Base-by-base conservation (phyloP, 2,888 invertebrate genomes). In the Agonopterix arenella region DNA sequence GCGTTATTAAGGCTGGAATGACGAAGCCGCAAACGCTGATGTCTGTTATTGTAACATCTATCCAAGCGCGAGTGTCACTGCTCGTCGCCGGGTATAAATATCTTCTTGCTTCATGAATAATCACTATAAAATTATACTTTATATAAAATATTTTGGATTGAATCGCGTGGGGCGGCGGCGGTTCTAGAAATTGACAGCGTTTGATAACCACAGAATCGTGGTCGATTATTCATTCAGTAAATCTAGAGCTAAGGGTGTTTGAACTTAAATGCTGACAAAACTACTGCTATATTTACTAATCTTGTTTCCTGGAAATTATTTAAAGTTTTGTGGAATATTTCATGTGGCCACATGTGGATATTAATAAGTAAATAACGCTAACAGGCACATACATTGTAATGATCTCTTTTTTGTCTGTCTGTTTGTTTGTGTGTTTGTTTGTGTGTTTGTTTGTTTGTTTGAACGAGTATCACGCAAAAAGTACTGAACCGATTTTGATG, bases 21-120 rank as follows among this genome's bases (percentile, higher is more conserved):
- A 40, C 40, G 40, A 40, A 40, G 76, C 80, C 73, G 72, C 78
- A 69, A 80, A 77, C 78, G 79, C 74, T 68, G 62, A 69, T 64
- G 61, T 69, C 62, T 75, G 64, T 67, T 76, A 60, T 64, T 73
- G 64, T 66, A 57, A 50, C 46, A 62, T 53, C 56, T 60, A 61
- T 56, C 58, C 55, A 56, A 61, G 61, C 61, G 57, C 61, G 60
- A 61, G 57, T 62, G 64, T 69, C 63, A 57, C 50, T 62, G 59
- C 58, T 61, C 55, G 52, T 56, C 56, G 52, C 49, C 53, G 50
- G 62, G 58, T 70, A 66, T 61, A 66, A 67, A 68, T 71, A 68
- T 60, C 64, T 53, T 54, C 49, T 54, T 55, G 60, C 55, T 56
- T 61, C 59, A 59, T 56, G 48, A 42, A 47, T 53, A 55, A 48